Base-by-base conservation (phyloP, 2,113 vertebrate genomes). In the Anolis carolinensis region DNA sequence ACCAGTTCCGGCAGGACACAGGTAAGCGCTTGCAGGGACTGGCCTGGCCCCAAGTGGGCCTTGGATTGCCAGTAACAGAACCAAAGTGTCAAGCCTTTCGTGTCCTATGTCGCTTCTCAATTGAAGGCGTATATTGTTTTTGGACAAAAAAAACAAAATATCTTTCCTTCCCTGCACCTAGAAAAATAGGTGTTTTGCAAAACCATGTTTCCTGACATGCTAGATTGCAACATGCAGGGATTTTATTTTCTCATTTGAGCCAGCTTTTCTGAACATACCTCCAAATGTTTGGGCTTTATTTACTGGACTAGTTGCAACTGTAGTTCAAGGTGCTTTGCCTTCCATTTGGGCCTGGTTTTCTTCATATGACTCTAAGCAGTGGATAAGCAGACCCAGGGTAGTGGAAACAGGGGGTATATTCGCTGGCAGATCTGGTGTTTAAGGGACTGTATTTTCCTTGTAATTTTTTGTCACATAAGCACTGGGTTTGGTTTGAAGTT, bases 1-100 rank as follows among this genome's bases (percentile, higher is more conserved):
- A 99, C 89, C 98, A 99, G 95, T 99, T 99, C 89, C 97, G 98
- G 75, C 98, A 99, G 95, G 98, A 99, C 92, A 99, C 98, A 81
- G 98, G 98, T 99, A 96, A 95, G 97, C 21, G 5, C 0, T 50
- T 11, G 4, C 1, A 7, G 48, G 25, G 27, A 30, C 10, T n/a
- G 23, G 7, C 30, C 14, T 77, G 55, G 30, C 50, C 6, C 14
- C 1, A 39, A 2, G 1, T 25, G 4, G 16, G 55, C 3, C 36
- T 20, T 72, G 23, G n/a, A 10, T 30, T 23, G 6, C 79, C 27
- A 8, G 16, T 10, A 23, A 21, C 7, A 8, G 63, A 59, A 30
- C 18, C 52, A 1, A 13, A 16, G 5, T 5, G 30, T 13, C 5
- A n/a, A 13, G 0, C n/a, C 3, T 67, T 77, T 23, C 39, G 50